These are phyloP conservation scores for Scaptomyza caliginosa DNA, from an alignment of 2,888 invertebrate species.

Conservation along the genomic window DNA sequence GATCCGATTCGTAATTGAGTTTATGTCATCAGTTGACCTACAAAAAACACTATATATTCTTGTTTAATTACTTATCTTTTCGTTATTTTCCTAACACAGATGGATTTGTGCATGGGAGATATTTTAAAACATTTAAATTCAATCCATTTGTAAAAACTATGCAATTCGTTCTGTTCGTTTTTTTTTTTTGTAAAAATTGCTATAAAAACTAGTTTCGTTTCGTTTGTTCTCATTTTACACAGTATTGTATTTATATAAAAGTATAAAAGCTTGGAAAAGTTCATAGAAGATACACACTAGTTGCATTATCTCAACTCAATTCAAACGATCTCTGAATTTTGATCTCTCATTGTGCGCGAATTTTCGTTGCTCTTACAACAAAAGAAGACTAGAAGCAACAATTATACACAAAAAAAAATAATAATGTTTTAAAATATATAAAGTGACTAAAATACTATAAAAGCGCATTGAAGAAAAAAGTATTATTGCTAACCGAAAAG, in stretches of 20 bases:
- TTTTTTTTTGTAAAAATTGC: constrained; percentile 75
- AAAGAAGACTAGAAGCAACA: constrained; percentile 84
- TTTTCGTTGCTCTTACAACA: constrained; percentile 82
- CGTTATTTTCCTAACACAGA: constrained; percentile 52
- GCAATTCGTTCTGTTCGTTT: constrained; percentile 69
- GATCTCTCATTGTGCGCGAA: constrained; percentile 45
- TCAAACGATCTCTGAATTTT: constrained; percentile 39
- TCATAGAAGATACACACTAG: constrained; percentile 62
- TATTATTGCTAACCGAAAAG: constrained; percentile 59
- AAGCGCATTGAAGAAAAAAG: constrained; percentile 74
- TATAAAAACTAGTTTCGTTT: constrained; percentile 81
- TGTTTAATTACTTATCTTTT: constrained; percentile 57
- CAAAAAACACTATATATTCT: constrained; percentile 58
- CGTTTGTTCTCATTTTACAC: constrained; percentile 73
- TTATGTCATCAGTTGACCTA: constrained; percentile 65
- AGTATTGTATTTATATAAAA: constrained; percentile 77
- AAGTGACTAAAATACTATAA: constrained; percentile 78
- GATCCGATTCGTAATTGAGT: constrained; percentile 57
- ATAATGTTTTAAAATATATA: constrained; percentile 71
- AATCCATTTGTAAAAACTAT: constrained; percentile 70
- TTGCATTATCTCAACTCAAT: constrained; percentile 53
- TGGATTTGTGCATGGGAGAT: constrained; percentile 46
- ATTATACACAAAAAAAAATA: constrained; percentile 80
- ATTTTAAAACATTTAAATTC: constrained; percentile 59
- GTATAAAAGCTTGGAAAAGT: constrained; percentile 77